Conservation (phyloP, 2,113 vertebrate species). For the Nycticebus coucang region DNA sequence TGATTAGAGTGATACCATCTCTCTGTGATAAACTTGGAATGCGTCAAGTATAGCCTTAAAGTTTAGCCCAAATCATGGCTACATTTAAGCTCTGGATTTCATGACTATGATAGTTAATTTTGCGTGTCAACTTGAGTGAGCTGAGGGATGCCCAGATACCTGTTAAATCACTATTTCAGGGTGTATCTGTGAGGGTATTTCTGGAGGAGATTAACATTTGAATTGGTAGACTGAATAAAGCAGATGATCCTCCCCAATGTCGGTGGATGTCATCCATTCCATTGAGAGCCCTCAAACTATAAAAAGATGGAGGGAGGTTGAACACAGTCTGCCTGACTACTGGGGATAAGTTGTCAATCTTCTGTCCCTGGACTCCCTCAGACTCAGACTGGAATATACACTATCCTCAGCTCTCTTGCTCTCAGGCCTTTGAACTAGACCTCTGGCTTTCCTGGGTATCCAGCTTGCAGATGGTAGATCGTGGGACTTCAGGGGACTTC, state of each 20-base stretch:
- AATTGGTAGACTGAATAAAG: not conserved
- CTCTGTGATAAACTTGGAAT: not conserved
- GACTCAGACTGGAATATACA: not conserved
- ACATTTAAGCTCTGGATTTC: not conserved
- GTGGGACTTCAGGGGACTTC: not conserved
- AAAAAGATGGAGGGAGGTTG: not conserved
- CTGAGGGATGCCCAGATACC: not conserved
- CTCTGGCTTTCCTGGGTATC: not conserved
- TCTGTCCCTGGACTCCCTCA: not conserved
- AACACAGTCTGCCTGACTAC: not conserved
- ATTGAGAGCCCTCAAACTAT: not conserved
- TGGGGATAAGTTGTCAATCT: not conserved
- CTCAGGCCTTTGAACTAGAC: not conserved
- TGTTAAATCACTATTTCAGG: not conserved
- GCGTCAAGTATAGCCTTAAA: not conserved
- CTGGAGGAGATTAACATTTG: not conserved
- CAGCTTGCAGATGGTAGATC: not conserved
- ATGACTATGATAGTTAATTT: not conserved
- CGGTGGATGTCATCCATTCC: not conserved
- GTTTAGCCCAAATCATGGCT: not conserved
- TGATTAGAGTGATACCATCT: not conserved
- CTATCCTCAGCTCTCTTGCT: not conserved
- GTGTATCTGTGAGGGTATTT: not conserved
- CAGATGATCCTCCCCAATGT: not conserved
- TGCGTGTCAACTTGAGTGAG: not conserved